Percentiles rank a stretch among this genome's conserved stretches.
Evolutionary conservation across 2,888 invertebrate genomes (phyloP).

Genomic region (Anoncus sp.): DNA sequence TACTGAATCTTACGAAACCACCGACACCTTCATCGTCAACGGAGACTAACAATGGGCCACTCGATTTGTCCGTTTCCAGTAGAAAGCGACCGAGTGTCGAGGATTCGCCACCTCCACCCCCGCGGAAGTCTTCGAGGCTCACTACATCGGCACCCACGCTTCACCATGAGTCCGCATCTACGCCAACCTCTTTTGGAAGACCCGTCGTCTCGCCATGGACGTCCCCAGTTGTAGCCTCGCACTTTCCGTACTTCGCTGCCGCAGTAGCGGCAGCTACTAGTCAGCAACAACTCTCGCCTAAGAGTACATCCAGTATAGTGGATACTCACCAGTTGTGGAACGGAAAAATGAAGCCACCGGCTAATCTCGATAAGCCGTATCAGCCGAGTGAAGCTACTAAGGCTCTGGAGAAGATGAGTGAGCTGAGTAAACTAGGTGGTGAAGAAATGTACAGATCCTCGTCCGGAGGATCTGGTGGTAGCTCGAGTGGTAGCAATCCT

Average conservation of each 20-base stretch:
- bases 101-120: slow-evolving; percentile 86
- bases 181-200: slow-evolving; percentile 86
- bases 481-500: slow-evolving; percentile 83
- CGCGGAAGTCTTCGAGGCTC: slow-evolving; percentile 87
- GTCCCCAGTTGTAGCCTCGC: slow-evolving; percentile 89
- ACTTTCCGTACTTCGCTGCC: slow-evolving; percentile 92
- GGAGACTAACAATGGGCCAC: slow-evolving; percentile 87
- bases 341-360: slow-evolving; percentile 91
- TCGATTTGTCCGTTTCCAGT: slow-evolving; percentile 92
- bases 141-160: slow-evolving; percentile 68
- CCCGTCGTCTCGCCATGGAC: slow-evolving; percentile 91
- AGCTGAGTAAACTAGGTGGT: slow-evolving; percentile 93
- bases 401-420: slow-evolving; percentile 96
- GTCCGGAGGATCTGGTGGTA: slow-evolving; percentile 81
- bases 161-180: slow-evolving; percentile 75
- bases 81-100: slow-evolving; percentile 89
- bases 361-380: slow-evolving; percentile 81
- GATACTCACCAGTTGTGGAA: slow-evolving; percentile 87
- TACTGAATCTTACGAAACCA: slow-evolving; percentile 89
- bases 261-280: slow-evolving; percentile 90
- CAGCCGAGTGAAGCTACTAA: slow-evolving; percentile 92
- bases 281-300: slow-evolving; percentile 87
- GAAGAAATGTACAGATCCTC: slow-evolving; percentile 89
- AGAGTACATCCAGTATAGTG: slow-evolving; percentile 84
- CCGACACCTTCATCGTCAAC: slow-evolving; percentile 85